Base-by-base conservation (phyloP, 2,113 vertebrate genomes). In the Zosterops pallidus region DNA sequence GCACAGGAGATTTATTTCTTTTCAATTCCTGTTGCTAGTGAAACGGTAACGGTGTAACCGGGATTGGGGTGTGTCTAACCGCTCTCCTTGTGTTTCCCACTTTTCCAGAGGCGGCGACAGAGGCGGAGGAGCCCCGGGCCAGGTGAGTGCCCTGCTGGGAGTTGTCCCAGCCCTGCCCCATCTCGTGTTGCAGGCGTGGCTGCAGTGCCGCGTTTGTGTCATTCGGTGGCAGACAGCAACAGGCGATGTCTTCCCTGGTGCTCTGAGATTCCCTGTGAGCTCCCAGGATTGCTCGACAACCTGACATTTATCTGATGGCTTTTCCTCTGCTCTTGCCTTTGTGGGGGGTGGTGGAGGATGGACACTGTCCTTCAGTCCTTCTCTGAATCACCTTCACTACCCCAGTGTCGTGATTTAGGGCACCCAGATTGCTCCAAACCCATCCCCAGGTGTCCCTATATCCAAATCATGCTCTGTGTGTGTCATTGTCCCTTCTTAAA, bases 181-280 rank as follows among this genome's bases (percentile, higher is more conserved):
- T 33, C 49, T 96, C 95, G 96, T 97, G 96, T 97, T 97, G 96
- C 97, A 97, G 94, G 23, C 39, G 18, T 86, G 96, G 95, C 94
- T 97, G 83, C 22, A 8, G 94, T 98, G 97, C 96, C 56, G 5
- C 4, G 52, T 80, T 18, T 98, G 97, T 98, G 97, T 97, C 97
- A 97, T 92, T 87, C 89, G 96, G 96, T 71, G 97, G 97, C 96
- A 90, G 68, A 98, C 19, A 98, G 89, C 9, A 88, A 97, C n/a
- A 93, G 97, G 94, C 59, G 17, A 2, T 1, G 60, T 87, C 95
- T 94, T 85, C 62, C 42, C 92, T 89, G 12, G 85, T 31, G 84
- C 89, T 95, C 90, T 9, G 41, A 42, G 59, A 44, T 46, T 19
- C 71, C 41, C 59, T 1, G 90, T 97, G 95, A 85, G 97, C 87